Percentiles rank a stretch among this genome's conserved stretches.
These are phyloP conservation scores for Caenorhabditis zanzibari DNA, from an alignment of 2,888 invertebrate genomes.

Conservation along the genomic window DNA sequence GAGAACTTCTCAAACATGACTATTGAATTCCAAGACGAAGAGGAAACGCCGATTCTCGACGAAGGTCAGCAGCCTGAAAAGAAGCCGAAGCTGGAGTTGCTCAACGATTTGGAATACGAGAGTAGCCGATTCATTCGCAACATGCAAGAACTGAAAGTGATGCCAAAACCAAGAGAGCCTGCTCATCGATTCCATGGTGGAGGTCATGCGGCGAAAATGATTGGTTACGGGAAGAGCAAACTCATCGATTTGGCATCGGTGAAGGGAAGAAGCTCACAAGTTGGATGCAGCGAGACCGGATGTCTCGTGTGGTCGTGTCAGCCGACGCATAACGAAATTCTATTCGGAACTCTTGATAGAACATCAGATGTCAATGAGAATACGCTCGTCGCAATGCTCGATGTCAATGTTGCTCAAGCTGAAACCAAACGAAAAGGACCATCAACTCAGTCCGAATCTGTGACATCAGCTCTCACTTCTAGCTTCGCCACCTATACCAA, in stretches of 20 bases:
- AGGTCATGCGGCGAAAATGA: slow-evolving; percentile 14
- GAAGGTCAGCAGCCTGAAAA: slow-evolving; percentile 67
- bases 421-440: slow-evolving; percentile 50
- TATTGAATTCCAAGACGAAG: slow-evolving; percentile 6
- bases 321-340: slow-evolving; percentile 49
- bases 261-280: slow-evolving; percentile 54
- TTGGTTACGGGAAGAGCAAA: slow-evolving; percentile 56
- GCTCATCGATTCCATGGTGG: slow-evolving; percentile 63
- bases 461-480: slow-evolving; percentile 14
- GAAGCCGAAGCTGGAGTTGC: slow-evolving; percentile 69
- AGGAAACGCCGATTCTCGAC: slow-evolving; percentile 20
- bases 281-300: slow-evolving; percentile 70
- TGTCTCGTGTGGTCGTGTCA: slow-evolving; percentile 52
- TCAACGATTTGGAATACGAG: slow-evolving; percentile 60
- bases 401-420: slow-evolving; percentile 37
- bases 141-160: slow-evolving; percentile 49
- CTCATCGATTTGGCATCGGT: slow-evolving; percentile 64
- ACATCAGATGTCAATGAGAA: slow-evolving; percentile 44
- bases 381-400: slow-evolving; percentile 41
- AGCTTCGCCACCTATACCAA: slow-evolving; percentile 44
- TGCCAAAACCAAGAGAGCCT: slow-evolving; percentile 53
- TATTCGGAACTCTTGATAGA: slow-evolving; percentile 55
- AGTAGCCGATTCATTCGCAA: slow-evolving; percentile 53
- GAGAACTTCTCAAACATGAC: slow-evolving; percentile 21
- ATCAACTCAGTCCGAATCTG: not conserved